A percentile compares a stretch with the other conserved stretches of the same genome.
Conservation (phyloP, 2,113 vertebrate species). For the Tragulus kanchil region DNA sequence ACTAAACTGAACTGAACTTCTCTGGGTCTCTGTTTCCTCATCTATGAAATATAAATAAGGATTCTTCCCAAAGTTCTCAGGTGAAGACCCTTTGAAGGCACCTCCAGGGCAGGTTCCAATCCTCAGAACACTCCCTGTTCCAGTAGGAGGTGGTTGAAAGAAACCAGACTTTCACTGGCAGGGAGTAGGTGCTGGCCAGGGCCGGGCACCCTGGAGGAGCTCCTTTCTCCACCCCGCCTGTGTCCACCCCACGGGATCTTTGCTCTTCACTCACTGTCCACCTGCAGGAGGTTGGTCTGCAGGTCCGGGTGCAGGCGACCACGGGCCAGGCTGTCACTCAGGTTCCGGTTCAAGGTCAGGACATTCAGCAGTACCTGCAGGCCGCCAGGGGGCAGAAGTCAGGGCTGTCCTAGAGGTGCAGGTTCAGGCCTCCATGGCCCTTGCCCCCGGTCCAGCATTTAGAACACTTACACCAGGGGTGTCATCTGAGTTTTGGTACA, state of each 20-base stretch:
- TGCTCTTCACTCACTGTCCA: conserved; percentile 94
- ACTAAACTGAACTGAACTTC: conserved; percentile 48
- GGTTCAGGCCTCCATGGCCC: background rate
- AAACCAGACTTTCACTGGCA: conserved; percentile 48
- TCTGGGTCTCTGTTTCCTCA: conserved; percentile 23
- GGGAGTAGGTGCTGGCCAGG: background rate
- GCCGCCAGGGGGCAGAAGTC: conserved; percentile 35
- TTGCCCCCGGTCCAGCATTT: background rate
- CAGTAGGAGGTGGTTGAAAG: background rate
- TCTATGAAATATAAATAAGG: conserved; percentile 40
- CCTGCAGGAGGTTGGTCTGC: conserved; percentile 92
- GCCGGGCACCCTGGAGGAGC: background rate
- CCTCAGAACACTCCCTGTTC: background rate
- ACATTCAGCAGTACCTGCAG: conserved; percentile 96
- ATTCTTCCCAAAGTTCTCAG: conserved; percentile 37
- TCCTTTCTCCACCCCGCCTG: background rate
- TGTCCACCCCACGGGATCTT: conserved; percentile 46
- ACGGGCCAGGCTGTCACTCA: conserved; percentile 95
- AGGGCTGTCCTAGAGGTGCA: background rate
- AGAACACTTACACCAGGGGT: background rate
- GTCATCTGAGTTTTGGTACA: conserved; percentile 16
- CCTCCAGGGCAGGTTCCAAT: background rate
- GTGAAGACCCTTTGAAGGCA: too few species aligned
- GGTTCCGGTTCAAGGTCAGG: conserved; percentile 94
- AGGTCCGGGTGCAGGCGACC: conserved; percentile 96